Conservation (phyloP, 2,113 vertebrate genomes). For the Varanus komodoensis region DNA sequence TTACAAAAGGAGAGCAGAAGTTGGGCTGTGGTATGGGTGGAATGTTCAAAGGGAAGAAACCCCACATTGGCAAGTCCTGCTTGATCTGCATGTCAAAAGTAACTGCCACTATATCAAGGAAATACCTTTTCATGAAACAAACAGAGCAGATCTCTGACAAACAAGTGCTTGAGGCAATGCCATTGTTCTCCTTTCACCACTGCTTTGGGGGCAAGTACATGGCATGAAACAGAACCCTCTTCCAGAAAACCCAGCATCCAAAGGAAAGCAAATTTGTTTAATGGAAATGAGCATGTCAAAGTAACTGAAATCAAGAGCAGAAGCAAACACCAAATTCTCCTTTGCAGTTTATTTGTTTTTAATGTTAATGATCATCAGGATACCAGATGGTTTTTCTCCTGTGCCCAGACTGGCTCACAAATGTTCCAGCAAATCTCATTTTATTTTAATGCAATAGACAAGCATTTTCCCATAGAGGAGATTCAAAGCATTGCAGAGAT, state of each 20-base stretch:
- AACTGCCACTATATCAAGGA: conserved; percentile 57
- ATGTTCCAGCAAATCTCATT: conserved; percentile 17
- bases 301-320: conserved; percentile 33
- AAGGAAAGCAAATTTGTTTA: conserved; percentile 50
- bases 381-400: conserved; percentile 28
- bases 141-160: conserved; percentile 58
- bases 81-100: conserved; percentile 82
- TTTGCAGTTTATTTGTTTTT: conserved; percentile 18
- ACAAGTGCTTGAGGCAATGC: conserved; percentile 66
- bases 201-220: conserved; percentile 62
- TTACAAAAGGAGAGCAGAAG: conserved; percentile 65
- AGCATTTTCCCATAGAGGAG: conserved; percentile 6
- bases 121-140: conserved; percentile 4
- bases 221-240: conserved; percentile 41
- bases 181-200: conserved; percentile 48
- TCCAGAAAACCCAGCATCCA: conserved; percentile 33
- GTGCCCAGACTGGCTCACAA: conserved; percentile 9
- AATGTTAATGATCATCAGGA: conserved; percentile 26
- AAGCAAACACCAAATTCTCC: conserved; percentile 14
- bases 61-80: conserved; percentile 73
- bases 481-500: neutral
- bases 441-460: conserved; percentile 12
- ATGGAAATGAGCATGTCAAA: conserved; percentile 27
- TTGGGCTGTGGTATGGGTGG: conserved; percentile 67
- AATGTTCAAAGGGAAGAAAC: conserved; percentile 62